Evolutionary conservation across 92 coral and sea anemone species (phyloP), one percentile per base, ranked within the genome.

Genomic region (Palythoa heliodiscus): DNA sequence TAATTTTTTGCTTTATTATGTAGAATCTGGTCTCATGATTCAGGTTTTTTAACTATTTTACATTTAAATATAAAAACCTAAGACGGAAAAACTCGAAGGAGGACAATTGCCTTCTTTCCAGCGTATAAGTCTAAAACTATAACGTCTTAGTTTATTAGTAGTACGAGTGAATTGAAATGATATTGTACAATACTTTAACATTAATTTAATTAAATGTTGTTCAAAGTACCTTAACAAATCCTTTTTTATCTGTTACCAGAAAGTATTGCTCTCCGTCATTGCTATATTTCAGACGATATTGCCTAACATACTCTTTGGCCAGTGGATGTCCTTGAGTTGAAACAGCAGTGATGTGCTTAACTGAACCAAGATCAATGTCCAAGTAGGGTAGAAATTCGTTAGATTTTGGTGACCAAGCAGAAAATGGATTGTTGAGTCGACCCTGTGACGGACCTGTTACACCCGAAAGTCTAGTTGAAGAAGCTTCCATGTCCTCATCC

Each of bases 291-390:
- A 90, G 74, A 37, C 57, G 66, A 58, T 90, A 90, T 16, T 82
- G 69, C 23, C 71, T 84, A 9, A 90, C 93, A 68, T 67, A 90
- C 76, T 83, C 90, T 6, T 84, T 50, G 40, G 72, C 29, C 35
- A 83, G 57, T 37, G 93, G 93, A 43, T 90, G 93, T 5, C 93
- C 93, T 83, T 90, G 90, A 37, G 93, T 90, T 29, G 93, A 90
- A n/a, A 90, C 76, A 11, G 90, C 90, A 39, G 93, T 90, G 53
- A 90, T 58, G 11, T 67, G 53, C 20, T 48, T 83, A 37, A 71
- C 53, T 22, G 86, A 76, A n/a, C 90, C 90, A 22, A 90, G 87
- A 85, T 83, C 83, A 35, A 90, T 77, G 40, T 87, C 83, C 75
- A 90, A 19, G 64, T 50, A 90, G 3, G 93, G 88, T 11, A 54